phyloP scores from a whole-genome alignment of 1,140 invertebrate species.

The Bombus impatiens region DNA sequence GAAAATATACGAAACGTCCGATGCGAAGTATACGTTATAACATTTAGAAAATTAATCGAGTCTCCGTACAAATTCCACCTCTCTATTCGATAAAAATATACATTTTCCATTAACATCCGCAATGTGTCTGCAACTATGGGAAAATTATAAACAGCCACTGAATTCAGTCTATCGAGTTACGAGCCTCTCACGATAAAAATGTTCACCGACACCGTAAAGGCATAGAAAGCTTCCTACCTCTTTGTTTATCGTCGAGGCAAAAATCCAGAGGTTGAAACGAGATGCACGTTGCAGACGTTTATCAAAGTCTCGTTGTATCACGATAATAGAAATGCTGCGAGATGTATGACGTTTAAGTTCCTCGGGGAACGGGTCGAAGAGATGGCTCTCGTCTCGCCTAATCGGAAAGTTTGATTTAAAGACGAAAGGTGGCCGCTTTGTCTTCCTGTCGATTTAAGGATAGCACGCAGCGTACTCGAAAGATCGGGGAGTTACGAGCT shows the following conservation, averaged over 20 bases:
- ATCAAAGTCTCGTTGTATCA: constrained; percentile 18
- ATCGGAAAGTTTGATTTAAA: constrained; percentile 46
- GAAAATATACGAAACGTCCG: no score
- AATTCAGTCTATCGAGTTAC: neutral
- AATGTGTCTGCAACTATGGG: no score
- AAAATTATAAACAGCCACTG: no score
- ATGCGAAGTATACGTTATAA: no score
- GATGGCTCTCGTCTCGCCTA: neutral
- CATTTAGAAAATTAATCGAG: no score
- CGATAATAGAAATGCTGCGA: neutral
- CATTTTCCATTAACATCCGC: neutral
- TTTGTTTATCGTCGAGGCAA: neutral
- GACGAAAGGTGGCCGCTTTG: constrained; percentile 26
- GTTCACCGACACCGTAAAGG: neutral
- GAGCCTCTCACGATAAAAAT: neutral
- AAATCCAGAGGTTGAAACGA: neutral
- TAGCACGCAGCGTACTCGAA: neutral
- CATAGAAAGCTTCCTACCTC: neutral
- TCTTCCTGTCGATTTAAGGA: constrained; percentile 38
- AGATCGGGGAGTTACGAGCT: neutral
- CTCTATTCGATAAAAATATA: neutral
- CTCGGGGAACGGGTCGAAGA: neutral
- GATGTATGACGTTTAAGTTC: neutral
- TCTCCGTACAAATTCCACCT: no score
- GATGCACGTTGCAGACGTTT: neutral